Evolutionary conservation across 2,888 invertebrate genomes (phyloP).

Genomic region (Frankliniella fusca): DNA sequence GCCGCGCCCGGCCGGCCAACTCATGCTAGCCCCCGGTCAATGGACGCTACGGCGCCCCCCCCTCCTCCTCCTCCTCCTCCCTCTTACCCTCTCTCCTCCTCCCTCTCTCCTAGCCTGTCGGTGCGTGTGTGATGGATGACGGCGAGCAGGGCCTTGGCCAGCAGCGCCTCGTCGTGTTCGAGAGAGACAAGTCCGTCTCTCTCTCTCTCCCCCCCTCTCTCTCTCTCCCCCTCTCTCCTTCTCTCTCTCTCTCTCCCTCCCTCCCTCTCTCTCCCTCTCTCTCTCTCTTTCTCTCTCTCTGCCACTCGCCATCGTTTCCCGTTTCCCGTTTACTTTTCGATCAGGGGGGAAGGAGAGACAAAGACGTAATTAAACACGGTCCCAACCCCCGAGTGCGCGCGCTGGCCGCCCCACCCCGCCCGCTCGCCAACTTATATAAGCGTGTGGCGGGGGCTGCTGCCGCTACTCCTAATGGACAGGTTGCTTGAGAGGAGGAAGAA

Average conservation of each 20-base stretch:
- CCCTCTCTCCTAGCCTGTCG: neutral
- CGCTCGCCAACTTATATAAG: neutral
- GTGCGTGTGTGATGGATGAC: constrained; percentile 6
- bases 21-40: constrained; percentile 1
- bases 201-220: no score
- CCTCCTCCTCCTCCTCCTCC: neutral
- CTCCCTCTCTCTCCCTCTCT: no score
- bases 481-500: no score
- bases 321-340: no score
- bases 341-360: no score
- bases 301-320: no score
- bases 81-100: neutral
- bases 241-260: no score
- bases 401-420: neutral
- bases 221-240: no score
- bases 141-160: neutral
- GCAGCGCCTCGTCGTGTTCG: neutral
- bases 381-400: no score
- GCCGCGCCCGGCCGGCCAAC: neutral
- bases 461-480: neutral
- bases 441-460: neutral
- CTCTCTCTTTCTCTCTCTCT: no score
- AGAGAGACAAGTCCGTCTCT: no score
- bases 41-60: neutral
- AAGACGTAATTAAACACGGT: no score